Evolutionary conservation across 2,888 invertebrate species (phyloP), one percentile per base, ranked within the genome.

Genomic region (Autographa pulchrina): DNA sequence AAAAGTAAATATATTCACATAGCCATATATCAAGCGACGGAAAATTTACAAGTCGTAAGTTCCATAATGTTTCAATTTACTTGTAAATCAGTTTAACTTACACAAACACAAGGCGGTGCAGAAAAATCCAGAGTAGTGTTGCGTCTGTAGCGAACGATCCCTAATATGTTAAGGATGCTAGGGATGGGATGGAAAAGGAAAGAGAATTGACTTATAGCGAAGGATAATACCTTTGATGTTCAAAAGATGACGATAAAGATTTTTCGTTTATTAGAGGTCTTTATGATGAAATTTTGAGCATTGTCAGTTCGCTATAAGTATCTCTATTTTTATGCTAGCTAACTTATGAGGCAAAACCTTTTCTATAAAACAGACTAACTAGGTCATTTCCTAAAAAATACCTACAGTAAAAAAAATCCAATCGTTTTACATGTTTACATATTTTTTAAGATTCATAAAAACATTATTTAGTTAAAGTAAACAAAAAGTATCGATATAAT

Each of bases 71-170:
- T 87, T 86, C 87, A 88, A 87, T 88, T 84, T 88, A 86, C 77
- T 85, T 87, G 85, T 86, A 87, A 87, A 87, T 86, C 85, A 77
- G 81, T 81, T 80, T 83, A 85, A 74, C 82, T 80, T 81, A 81
- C 79, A 82, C 76, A 81, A 83, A 85, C 78, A 81, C 80, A 83
- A 83, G 81, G 73, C 80, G 75, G 76, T 68, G 77, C 74, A 80
- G 88, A 88, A 90, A 89, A 89, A 90, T 89, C 85, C 84, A 77
- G 86, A 85, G 85, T 84, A 85, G 85, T 84, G 87, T 83, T 80
- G 84, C 85, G 86, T 87, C 89, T 90, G 90, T 80, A 77, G 86
- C 83, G 87, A 89, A 89, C 86, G 88, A 87, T 86, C 86, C 87
- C 87, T 90, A 89, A 90, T 89, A 90, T 89, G 90, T 89, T 88